Evolutionary conservation across 2,797 vertebrate genomes (phyloP).

Genomic region (Brachymystax lenok): DNA sequence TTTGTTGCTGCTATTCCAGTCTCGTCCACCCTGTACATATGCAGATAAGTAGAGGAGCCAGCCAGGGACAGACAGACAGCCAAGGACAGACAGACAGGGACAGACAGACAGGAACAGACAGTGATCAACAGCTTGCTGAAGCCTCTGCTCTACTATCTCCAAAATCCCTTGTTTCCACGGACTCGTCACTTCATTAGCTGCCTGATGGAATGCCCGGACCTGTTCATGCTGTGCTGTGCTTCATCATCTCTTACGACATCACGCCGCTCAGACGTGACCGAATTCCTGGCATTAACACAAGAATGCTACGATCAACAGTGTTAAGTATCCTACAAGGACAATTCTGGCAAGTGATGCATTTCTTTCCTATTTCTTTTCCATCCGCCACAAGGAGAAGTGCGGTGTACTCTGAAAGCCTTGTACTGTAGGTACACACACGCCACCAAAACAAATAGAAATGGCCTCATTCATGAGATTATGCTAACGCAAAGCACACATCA

Average conservation of each 20-base stretch:
- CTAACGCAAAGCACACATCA: conserved; percentile 10
- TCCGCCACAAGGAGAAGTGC: neutral
- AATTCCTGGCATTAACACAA: neutral
- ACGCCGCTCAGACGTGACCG: neutral
- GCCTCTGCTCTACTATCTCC: conserved; percentile 12
- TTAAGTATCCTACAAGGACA: neutral
- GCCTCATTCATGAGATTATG: conserved; percentile 13
- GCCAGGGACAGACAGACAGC: neutral
- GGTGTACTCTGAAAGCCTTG: neutral
- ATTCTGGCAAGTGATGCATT: neutral
- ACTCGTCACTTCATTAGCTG: conserved; percentile 4
- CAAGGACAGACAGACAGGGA: too few species aligned
- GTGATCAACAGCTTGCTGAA: conserved; percentile 13
- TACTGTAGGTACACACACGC: neutral
- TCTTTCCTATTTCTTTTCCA: neutral
- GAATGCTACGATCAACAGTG: conserved; percentile 1
- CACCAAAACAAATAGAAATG: neutral
- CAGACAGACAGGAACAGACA: neutral
- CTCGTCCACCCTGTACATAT: neutral
- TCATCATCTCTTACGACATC: neutral
- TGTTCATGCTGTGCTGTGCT: neutral
- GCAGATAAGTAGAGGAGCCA: conserved; percentile 1
- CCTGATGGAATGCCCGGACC: conserved; percentile 4
- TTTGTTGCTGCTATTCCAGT: neutral
- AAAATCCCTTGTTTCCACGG: conserved; percentile 61